Base-by-base conservation (phyloP, 2,888 invertebrate genomes). In the Limenitis camilla region DNA sequence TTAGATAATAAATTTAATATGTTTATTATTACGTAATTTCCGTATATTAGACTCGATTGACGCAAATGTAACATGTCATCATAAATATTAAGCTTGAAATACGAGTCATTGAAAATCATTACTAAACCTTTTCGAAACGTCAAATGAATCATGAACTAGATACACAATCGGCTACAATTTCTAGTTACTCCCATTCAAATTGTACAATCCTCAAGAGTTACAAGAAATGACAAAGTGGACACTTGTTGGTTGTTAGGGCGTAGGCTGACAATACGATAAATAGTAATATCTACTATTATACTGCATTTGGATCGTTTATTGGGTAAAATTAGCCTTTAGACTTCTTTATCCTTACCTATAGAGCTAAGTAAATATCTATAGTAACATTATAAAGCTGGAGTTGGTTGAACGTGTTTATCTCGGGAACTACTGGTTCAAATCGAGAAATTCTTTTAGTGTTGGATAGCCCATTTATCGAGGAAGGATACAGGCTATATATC, bases 111-210 rank as follows among this genome's bases (percentile, higher is more conserved):
- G 55, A 40, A 51, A 51, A 55, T 45, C 35, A 40, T 55, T 48
- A 45, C 54, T 48, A 56, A 58, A 43, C 47, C 58, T 49, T 52
- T 40, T 31, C 32, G 53, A 35, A 51, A 49, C 40, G 58, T 56
- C 56, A 52, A 50, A 58, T 58, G 56, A 60, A 58, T 58, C 56
- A 60, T 49, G 55, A 40, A 47, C 53, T 50, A 56, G 58, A 56
- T 56, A 52, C 54, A 56, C 55, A 58, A 58, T 53, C 57, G 54
- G 48, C 54, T 38, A 52, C 55, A 55, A 58, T 56, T 55, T 48
- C 52, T 43, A 56, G 49, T 56, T 49, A 51, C 49, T 50, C 44
- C 58, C 46, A 55, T 56, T 56, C 53, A 55, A 47, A 51, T 43
- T 49, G 53, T 52, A 48, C 40, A 54, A 54, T 56, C 40, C 55